Conservation (phyloP, 2,113 vertebrate species). For the Herpailurus yagouaroundi region DNA sequence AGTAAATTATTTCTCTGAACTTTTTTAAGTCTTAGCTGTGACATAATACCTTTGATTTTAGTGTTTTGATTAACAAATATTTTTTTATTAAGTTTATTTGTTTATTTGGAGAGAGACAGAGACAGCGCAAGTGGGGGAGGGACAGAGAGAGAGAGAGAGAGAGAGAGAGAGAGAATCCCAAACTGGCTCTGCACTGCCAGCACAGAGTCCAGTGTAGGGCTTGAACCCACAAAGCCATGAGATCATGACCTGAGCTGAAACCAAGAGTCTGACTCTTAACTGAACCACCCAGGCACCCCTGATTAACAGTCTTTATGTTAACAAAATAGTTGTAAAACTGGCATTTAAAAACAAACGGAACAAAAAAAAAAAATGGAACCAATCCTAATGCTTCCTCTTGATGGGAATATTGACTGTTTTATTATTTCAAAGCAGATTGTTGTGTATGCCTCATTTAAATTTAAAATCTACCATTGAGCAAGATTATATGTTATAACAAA, state of each 20-base stretch:
- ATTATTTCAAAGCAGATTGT: constrained; percentile 47
- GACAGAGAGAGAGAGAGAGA: too few species aligned
- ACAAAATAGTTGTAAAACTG: constrained; percentile 10
- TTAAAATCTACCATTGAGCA: constrained; percentile 29
- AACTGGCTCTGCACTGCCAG: too few species aligned
- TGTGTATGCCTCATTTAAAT: constrained; percentile 15
- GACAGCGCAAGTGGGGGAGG: too few species aligned
- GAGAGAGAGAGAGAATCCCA: too few species aligned
- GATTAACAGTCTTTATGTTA: background rate
- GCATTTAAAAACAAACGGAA: background rate
- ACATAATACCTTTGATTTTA: constrained; percentile 33
- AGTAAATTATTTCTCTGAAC: constrained; percentile 42
- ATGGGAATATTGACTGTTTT: constrained; percentile 36
- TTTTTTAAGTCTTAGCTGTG: constrained; percentile 31
- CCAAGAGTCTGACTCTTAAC: too few species aligned
- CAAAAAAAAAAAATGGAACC: background rate
- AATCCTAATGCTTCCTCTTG: background rate
- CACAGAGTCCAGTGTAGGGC: too few species aligned
- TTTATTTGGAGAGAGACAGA: too few species aligned
- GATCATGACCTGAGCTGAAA: too few species aligned
- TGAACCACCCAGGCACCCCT: background rate
- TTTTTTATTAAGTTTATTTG: too few species aligned
- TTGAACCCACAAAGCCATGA: too few species aligned
- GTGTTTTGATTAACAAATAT: constrained; percentile 25
- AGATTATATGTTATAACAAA: constrained; percentile 32